Base-by-base conservation (phyloP, 2,113 vertebrate genomes). In the Cephalopholis sonnerati region DNA sequence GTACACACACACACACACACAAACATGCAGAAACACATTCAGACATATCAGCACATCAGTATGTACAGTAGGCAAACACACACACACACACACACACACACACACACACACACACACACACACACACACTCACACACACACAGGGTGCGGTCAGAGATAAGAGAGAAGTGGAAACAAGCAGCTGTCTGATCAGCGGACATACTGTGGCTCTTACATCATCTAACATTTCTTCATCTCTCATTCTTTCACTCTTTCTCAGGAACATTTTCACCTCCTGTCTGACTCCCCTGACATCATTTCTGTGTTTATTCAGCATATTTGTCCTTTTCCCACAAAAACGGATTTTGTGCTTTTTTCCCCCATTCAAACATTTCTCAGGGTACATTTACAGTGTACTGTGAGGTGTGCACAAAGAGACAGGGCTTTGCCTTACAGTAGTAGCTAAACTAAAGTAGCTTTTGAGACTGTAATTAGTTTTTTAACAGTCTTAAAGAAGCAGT, bases 141-240 rank as follows among this genome's bases (percentile, higher is more conserved):
- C 16, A 71, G 83, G 78, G 78, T 84, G 83, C 53, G 63, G 81
- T 70, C 75, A 85, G 72, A 74, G 88, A 91, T 91, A 93, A 89
- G 85, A 82, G 20, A 61, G 39, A 58, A 71, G 32, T 51, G 29
- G 83, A 91, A 86, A 91, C 80, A 73, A 86, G 72, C 82, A 76
- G 79, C 77, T 83, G 77, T 92, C 65, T 90, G 81, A 86, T 85
- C 79, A 77, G 74, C 39, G 3, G 57, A 82, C 79, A 84, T 82
- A 76, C 78, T 84, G 58, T 65, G 70, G 82, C 53, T 77, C 54
- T 93, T 53, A 82, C 81, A 73, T 89, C 86, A 89, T 29, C 25
- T 0, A 7, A 29, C 44, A 75, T 88, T 89, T 87, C 57, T 79
- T 75, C 68, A 64, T n/a, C 6, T 69, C 74, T 77, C 51, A 17